These are phyloP conservation scores for Stegodyphus dumicola DNA, from an alignment of 1,140 invertebrate genomes.

Conservation along the genomic window DNA sequence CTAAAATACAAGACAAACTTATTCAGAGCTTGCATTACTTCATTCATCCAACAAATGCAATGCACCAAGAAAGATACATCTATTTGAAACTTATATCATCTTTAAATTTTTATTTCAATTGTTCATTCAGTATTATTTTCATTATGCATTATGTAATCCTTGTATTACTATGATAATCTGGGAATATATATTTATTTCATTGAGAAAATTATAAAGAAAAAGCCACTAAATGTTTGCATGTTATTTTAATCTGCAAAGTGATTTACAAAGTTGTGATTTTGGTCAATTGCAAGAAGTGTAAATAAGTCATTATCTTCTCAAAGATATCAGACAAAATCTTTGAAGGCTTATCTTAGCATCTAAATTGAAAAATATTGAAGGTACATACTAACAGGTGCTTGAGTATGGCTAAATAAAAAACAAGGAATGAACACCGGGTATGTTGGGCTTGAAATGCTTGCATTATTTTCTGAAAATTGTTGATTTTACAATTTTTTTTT, in stretches of 20 bases:
- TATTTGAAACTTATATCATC: too few relatives aligned
- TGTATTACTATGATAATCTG: too few relatives aligned
- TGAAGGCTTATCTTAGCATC: slow-evolving; percentile 28
- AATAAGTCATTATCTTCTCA: slow-evolving; percentile 32
- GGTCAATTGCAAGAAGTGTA: slow-evolving; percentile 60
- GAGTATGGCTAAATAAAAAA: not conserved
- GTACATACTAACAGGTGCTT: slow-evolving; percentile 50
- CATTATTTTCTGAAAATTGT: not conserved
- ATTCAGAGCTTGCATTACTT: too few relatives aligned
- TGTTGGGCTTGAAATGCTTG: not conserved
- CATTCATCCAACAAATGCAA: too few relatives aligned
- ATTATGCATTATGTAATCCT: too few relatives aligned
- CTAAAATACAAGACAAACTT: too few relatives aligned
- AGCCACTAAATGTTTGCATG: slow-evolving; percentile 33
- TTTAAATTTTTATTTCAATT: too few relatives aligned
- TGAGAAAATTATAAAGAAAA: not conserved
- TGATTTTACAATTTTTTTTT: too few relatives aligned
- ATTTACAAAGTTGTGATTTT: slow-evolving; percentile 61
- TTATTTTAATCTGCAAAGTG: slow-evolving; percentile 61
- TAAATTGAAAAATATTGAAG: slow-evolving; percentile 9
- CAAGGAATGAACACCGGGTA: slow-evolving; percentile 55
- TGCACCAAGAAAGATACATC: too few relatives aligned
- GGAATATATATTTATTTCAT: not conserved
- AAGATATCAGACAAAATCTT: slow-evolving; percentile 19
- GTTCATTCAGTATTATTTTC: too few relatives aligned